Evolutionary conservation across 1,140 invertebrate species (phyloP), one percentile per base, ranked within the genome.

Genomic region (Phortica variegata): DNA sequence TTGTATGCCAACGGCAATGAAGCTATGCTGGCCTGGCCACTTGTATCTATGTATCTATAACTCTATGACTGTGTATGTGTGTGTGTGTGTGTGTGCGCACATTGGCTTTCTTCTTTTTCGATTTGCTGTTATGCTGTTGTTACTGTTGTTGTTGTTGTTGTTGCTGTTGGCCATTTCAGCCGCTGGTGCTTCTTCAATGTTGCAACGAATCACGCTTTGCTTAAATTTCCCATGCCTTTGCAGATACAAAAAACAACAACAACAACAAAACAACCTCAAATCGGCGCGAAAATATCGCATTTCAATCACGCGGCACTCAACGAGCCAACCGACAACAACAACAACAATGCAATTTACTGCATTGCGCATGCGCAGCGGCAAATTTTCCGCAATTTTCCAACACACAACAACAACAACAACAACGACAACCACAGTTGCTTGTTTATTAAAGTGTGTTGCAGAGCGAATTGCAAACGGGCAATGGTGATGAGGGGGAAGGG

Each of bases 201-300:
- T n/a, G n/a, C n/a, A n/a, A n/a, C n/a, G n/a, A n/a, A n/a, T n/a
- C n/a, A n/a, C n/a, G n/a, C n/a, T n/a, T n/a, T n/a, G 49, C 44
- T 41, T 19, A 20, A 46, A 19, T 33, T 26, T 26, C 23, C 23
- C 23, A 36, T 4, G 16, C 12, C n/a, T 12, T 13, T 7, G 12
- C 12, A 7, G 13, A 36, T 12, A 36, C 6, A 41, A 13, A 20
- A 49, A 16, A 29, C 49, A 49, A 15, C 31, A 49, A 12, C 41
- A 19, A 19, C 46, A 31, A 31, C 7, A 12, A 48, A 48, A 43
- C 15, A 40, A 49, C 58, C 62, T 63, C 32, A 68, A 68, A 68
- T 68, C 65, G 63, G 65, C 63, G 63, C 63, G 65, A 68, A 68
- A 68, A 68, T 68, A 68, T 68, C 63, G 63, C 63, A 68, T 68